Conservation (phyloP, 2,888 invertebrate species). For the Busseola fusca region DNA sequence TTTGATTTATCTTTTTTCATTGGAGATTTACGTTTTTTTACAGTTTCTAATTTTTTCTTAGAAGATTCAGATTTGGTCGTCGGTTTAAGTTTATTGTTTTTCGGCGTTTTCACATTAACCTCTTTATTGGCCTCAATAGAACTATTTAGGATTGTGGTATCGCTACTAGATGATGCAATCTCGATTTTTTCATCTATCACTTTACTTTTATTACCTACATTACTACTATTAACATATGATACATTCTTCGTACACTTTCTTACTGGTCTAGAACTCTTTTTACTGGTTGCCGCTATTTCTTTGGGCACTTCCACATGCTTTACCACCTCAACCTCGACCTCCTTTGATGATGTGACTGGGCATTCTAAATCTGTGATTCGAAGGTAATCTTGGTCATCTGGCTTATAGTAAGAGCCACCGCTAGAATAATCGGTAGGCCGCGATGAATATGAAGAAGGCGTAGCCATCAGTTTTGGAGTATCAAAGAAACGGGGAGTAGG, state of each 20-base stretch:
- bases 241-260: slow-evolving; percentile 85
- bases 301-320: slow-evolving; percentile 51
- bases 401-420: slow-evolving; percentile 90
- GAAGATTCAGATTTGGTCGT: slow-evolving; percentile 36
- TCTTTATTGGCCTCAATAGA: slow-evolving; percentile 62
- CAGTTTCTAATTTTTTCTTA: slow-evolving; percentile 58
- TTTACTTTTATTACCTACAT: slow-evolving; percentile 63
- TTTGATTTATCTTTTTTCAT: slow-evolving; percentile 74
- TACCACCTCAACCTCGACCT: slow-evolving; percentile 56
- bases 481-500: slow-evolving; percentile 89
- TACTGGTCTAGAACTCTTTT: slow-evolving; percentile 75
- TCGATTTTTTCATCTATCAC: slow-evolving; percentile 67
- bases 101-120: slow-evolving; percentile 57
- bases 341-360: slow-evolving; percentile 68
- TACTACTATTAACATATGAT: slow-evolving; percentile 76
- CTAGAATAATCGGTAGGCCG: slow-evolving; percentile 90
- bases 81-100: slow-evolving; percentile 59
- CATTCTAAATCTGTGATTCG: slow-evolving; percentile 74
- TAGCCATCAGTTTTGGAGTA: slow-evolving; percentile 78
- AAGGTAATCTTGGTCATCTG: slow-evolving; percentile 89
- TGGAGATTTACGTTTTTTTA: slow-evolving; percentile 74
- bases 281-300: slow-evolving; percentile 57
- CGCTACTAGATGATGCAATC: slow-evolving; percentile 69
- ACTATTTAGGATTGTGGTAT: slow-evolving; percentile 66
- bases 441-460: slow-evolving; percentile 84